Conservation (phyloP, 2,888 invertebrate species). For the Mayetiola destructor region DNA sequence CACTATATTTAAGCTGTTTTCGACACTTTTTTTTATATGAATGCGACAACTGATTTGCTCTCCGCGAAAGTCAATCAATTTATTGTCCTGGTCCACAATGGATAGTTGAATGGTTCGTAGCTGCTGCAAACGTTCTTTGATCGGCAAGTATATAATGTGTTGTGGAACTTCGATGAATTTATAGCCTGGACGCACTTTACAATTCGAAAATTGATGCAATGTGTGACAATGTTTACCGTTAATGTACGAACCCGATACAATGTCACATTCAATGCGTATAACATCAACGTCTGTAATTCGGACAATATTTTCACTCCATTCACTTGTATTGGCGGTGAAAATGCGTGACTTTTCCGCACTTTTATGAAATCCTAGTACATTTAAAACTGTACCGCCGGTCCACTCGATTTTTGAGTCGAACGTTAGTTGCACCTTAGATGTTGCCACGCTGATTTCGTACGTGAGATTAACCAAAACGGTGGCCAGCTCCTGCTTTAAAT, state of each 20-base stretch:
- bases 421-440: not conserved
- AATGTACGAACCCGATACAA: constrained; percentile 23
- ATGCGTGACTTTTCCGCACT: not conserved
- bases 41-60: constrained; percentile 24
- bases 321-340: constrained; percentile 16
- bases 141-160: constrained; percentile 27
- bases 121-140: constrained; percentile 18
- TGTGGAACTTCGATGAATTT: constrained; percentile 26
- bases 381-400: not conserved
- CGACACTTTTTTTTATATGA: constrained; percentile 19
- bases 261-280: constrained; percentile 24
- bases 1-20: not conserved
- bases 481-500: constrained; percentile 13
- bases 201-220: constrained; percentile 27
- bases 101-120: constrained; percentile 24
- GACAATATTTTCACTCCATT: constrained; percentile 24
- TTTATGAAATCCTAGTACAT: constrained; percentile 21
- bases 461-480: not conserved
- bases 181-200: constrained; percentile 25
- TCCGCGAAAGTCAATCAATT: constrained; percentile 25
- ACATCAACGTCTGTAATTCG: constrained; percentile 25
- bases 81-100: constrained; percentile 25
- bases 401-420: not conserved
- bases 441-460: not conserved
- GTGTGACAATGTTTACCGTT: constrained; percentile 25